Conservation (phyloP, 2,113 vertebrate genomes). For the Poicephalus gulielmi region DNA sequence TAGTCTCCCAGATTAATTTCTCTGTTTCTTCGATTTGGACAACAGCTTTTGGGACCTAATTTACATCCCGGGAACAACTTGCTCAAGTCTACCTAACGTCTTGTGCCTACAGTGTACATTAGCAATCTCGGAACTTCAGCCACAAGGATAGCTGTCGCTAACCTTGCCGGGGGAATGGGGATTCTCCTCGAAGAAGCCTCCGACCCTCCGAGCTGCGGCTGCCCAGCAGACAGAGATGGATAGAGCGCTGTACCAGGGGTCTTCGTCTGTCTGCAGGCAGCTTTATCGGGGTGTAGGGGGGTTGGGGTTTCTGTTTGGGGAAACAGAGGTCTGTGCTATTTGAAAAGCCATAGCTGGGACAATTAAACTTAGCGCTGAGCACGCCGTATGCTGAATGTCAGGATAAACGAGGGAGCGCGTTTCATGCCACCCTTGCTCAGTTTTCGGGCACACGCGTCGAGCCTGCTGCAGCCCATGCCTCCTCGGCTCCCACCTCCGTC, state of each 20-base stretch:
- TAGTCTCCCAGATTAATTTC: slow-evolving; percentile 95
- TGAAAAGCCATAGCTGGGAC: background rate
- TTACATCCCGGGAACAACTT: slow-evolving; percentile 84
- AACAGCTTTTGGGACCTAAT: slow-evolving; percentile 92
- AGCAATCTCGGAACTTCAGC: slow-evolving; percentile 49
- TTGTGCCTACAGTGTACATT: slow-evolving; percentile 71
- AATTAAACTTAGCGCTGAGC: background rate
- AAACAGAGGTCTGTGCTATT: background rate
- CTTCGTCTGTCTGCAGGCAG: background rate
- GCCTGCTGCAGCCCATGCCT: background rate
- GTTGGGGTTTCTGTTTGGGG: background rate
- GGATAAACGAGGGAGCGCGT: background rate
- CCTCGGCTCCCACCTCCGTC: background rate
- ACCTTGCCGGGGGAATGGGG: background rate
- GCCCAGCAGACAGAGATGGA: background rate
- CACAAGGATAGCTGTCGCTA: background rate
- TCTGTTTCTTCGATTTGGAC: slow-evolving; percentile 99
- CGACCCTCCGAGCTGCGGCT: background rate
- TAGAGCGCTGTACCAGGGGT: background rate
- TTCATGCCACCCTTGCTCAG: background rate
- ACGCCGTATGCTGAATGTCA: background rate
- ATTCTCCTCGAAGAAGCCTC: background rate
- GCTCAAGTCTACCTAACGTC: slow-evolving; percentile 73
- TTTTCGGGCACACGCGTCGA: background rate
- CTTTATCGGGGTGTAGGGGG: background rate